These are phyloP conservation scores for Hyles euphorbiae DNA, from an alignment of 1,140 invertebrate genomes.

Conservation along the genomic window DNA sequence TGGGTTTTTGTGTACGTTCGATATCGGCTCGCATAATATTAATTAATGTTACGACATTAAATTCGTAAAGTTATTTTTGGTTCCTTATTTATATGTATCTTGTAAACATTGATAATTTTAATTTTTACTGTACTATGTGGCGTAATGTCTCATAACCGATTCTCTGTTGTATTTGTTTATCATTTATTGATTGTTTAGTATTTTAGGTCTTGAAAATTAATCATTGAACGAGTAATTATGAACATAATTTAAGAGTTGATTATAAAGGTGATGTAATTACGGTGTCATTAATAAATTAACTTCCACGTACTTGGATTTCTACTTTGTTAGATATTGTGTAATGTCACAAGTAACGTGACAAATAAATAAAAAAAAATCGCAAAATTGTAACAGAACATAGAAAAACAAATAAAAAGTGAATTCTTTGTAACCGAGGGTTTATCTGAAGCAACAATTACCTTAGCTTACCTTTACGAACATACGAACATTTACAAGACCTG, in stretches of 20 bases:
- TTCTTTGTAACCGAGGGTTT: slow-evolving; percentile 64
- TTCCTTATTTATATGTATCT: slow-evolving; percentile 23
- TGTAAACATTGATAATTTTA: slow-evolving; percentile 20
- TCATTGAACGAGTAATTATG: slow-evolving; percentile 53
- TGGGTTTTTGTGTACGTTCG: slow-evolving; percentile 46
- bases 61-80: slow-evolving; percentile 33
- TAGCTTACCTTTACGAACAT: too few species aligned
- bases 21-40: slow-evolving; percentile 53
- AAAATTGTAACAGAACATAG: slow-evolving; percentile 70
- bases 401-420: slow-evolving; percentile 72
- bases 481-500: too few species aligned
- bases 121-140: slow-evolving; percentile 33
- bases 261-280: slow-evolving; percentile 58
- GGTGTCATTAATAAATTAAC: slow-evolving; percentile 67
- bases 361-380: slow-evolving; percentile 65
- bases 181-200: slow-evolving; percentile 52
- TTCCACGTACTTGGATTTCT: slow-evolving; percentile 68
- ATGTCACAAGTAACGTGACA: slow-evolving; percentile 61
- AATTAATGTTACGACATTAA: slow-evolving; percentile 33
- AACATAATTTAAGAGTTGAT: slow-evolving; percentile 62
- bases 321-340: slow-evolving; percentile 69
- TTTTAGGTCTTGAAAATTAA: slow-evolving; percentile 52
- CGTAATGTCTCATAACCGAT: slow-evolving; percentile 37
- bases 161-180: slow-evolving; percentile 52
- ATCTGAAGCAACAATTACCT: slow-evolving; percentile 13